Base-by-base conservation (phyloP, 2,113 vertebrate genomes). In the Hipposideros armiger region DNA sequence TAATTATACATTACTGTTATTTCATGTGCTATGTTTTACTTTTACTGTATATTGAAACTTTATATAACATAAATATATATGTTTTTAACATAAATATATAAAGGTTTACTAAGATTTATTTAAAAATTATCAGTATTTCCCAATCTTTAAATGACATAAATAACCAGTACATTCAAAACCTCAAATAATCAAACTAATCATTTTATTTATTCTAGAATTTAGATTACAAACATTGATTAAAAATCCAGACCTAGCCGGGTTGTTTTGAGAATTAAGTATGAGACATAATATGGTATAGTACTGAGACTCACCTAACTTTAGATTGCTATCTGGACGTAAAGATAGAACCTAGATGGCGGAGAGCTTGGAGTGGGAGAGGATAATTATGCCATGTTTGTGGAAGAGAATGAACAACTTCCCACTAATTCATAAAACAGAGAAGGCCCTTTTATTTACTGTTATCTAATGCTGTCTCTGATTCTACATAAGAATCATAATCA, bases 141-240 rank as follows among this genome's bases (percentile, higher is more conserved):
- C 15, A 85, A 15, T 91, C 16, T 56, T 82, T 20, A 92, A 95
- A 64, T 85, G 19, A 26, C 40, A 87, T 64, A 82, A 89, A 86
- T 74, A 77, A 50, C 4, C 32, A 42, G 16, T 20, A 94, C 50
- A 88, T 95, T 78, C 26, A 91, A 81, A 72, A 76, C 3, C 47
- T 87, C 16, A 94, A 95, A 60, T 73, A 67, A 93, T 19, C 50
- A 74, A 84, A 77, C 17, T 70, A 81, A 84, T 90, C 13, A 91
- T 56, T 70, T 73, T 64, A 76, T 66, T 82, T 72, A 82, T 24
- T 77, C 7, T 58, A 70, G 9, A 90, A 83, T 67, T 92, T 15
- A 78, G 26, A 64, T 90, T 17, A 82, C 77, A 67, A 92, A 62
- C 1, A 80, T 20, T 32, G 3, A 72, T 87, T 76, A 30, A 95